These are phyloP conservation scores for Spialia ferax DNA, from an alignment of 2,888 invertebrate genomes.

Conservation along the genomic window DNA sequence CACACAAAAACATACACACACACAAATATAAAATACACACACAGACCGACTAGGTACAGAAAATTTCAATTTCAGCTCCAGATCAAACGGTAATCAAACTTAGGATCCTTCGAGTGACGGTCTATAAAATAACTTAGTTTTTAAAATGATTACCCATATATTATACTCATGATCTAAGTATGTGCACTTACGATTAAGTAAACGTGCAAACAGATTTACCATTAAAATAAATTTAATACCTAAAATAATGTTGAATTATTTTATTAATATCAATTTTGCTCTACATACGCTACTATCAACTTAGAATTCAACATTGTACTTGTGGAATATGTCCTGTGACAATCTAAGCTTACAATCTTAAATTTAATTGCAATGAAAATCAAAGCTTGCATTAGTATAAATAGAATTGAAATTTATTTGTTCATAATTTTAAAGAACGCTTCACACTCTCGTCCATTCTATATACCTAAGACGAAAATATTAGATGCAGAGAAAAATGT, in stretches of 20 bases:
- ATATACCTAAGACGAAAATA: neutral
- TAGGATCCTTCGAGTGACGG: too few relatives aligned
- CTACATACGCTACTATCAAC: slow-evolving; percentile 9
- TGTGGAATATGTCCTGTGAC: slow-evolving; percentile 23
- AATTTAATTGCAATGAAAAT: slow-evolving; percentile 5
- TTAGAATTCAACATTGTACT: slow-evolving; percentile 33
- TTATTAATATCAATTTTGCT: neutral
- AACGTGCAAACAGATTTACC: too few relatives aligned
- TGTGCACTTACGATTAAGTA: too few relatives aligned
- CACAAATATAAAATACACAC: too few relatives aligned
- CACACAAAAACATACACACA: too few relatives aligned
- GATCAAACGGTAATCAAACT: too few relatives aligned
- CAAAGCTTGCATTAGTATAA: slow-evolving; percentile 10
- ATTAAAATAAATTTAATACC: too few relatives aligned
- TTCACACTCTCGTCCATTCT: slow-evolving; percentile 1
- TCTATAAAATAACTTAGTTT: too few relatives aligned
- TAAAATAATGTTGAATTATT: neutral
- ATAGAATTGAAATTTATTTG: slow-evolving; percentile 29
- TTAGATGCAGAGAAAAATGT: neutral
- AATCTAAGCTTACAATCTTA: slow-evolving; percentile 20
- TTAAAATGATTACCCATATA: too few relatives aligned
- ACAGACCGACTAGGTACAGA: too few relatives aligned
- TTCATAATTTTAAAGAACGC: neutral
- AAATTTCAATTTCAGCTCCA: too few relatives aligned
- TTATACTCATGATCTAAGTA: too few relatives aligned